Base-by-base conservation (phyloP, 2,888 invertebrate genomes). In the Cantharis lateralis region DNA sequence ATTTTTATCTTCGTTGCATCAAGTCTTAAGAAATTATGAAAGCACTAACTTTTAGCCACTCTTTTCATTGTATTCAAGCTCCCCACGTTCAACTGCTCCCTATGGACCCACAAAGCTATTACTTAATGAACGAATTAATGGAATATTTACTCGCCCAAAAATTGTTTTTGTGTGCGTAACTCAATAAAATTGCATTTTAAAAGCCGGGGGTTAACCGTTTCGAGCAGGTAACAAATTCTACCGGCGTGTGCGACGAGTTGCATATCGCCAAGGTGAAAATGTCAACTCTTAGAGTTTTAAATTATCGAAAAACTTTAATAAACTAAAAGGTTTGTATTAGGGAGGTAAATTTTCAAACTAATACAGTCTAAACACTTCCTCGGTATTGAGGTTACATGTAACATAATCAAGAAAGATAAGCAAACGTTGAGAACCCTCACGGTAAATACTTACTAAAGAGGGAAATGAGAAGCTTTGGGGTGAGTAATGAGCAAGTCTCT, bases 381-480 rank as follows among this genome's bases (percentile, higher is more conserved):
- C 78, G 83, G 85, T 85, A 85, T 86, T 85, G 84, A 85, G 85
- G 85, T 85, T 84, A 85, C 83, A 85, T 85, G 85, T 82, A 85
- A 84, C 83, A 84, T 86, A 85, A 86, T 84, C 85, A 84, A 82
- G 82, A 81, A 83, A 87, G 87, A 87, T 87, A 87, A 87, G 86
- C 87, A 82, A 82, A 80, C 79, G 82, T 80, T 76, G 81, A 80
- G 81, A 82, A 83, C 82, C 82, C 82, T 82, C 82, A 82, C 84
- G 85, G 84, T 85, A 86, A 86, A 85, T 86, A 85, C 84, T 84
- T 81, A 76, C 71, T 69, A 80, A 79, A 81, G 83, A 85, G 85
- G 85, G 84, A 86, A 85, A 85, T 85, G 86, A 84, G 84, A 83
- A 85, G 85, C 82, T 81, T 80, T 80, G 83, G 87, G 86, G 87